Percentiles rank a stretch among this genome's conserved stretches.
Evolutionary conservation across 2,113 vertebrate species (phyloP).

Genomic region (Piliocolobus tephrosceles): DNA sequence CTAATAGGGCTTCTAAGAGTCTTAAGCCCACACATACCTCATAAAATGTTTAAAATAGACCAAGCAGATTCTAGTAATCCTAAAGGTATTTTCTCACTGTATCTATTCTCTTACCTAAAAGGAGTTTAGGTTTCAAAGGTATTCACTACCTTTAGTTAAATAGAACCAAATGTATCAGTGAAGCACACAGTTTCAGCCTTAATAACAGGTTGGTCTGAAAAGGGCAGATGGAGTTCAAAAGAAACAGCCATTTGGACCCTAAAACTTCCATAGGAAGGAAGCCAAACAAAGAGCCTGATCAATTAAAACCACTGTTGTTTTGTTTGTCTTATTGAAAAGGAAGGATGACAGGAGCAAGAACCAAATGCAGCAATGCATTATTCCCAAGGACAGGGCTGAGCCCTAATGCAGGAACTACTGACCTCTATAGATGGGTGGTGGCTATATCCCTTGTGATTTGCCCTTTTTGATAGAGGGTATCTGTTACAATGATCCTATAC

Average conservation of each 20-base stretch:
- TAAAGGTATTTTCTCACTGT: background rate
- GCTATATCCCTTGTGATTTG: background rate
- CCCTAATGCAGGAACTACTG: background rate
- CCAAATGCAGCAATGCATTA: background rate
- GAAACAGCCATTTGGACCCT: background rate
- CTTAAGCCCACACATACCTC: background rate
- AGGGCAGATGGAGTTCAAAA: background rate
- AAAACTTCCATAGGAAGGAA: background rate
- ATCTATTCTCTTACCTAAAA: background rate
- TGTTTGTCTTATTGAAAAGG: background rate
- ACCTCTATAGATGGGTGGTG: background rate
- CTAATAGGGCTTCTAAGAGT: too few relatives aligned
- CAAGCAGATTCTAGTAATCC: background rate
- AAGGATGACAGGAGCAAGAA: background rate
- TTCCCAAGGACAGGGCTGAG: background rate
- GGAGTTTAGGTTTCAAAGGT: background rate
- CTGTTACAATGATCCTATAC: background rate
- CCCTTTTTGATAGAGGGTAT: background rate
- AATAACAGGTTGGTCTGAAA: background rate
- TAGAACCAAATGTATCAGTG: background rate
- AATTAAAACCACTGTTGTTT: background rate
- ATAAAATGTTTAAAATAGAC: background rate
- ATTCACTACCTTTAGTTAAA: too few relatives aligned
- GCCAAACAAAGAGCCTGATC: background rate
- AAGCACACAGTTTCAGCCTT: background rate